These are phyloP conservation scores for Zaprionus gabonicus DNA, from an alignment of 1,140 invertebrate species.

Conservation along the genomic window DNA sequence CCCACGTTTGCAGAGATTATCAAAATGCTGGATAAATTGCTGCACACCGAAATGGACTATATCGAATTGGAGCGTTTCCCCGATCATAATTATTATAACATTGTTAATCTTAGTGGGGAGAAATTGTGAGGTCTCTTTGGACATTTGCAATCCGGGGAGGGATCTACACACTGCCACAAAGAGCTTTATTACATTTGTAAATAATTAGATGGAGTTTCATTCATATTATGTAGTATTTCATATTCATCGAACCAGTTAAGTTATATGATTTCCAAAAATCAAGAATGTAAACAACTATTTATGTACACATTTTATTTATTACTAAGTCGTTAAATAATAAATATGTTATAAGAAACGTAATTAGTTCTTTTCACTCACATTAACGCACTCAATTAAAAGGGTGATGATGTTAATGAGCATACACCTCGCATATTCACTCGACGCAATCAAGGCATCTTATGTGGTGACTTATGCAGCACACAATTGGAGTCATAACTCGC, in stretches of 20 bases:
- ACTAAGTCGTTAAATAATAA: conserved; percentile 26
- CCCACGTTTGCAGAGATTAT: conserved; percentile 93
- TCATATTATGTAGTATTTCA: not conserved
- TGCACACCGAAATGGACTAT: conserved; percentile 95
- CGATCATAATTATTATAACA: conserved; percentile 97
- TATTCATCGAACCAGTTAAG: not conserved
- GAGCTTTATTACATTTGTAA: conserved; percentile 57
- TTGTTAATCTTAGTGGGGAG: conserved; percentile 93
- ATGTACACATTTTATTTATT: conserved; percentile 17
- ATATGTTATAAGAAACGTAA: conserved; percentile 12
- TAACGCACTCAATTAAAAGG: not conserved
- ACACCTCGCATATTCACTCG: not conserved
- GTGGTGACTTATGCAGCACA: not conserved
- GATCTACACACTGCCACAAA: conserved; percentile 53
- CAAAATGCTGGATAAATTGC: conserved; percentile 90
- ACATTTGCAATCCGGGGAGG: not conserved
- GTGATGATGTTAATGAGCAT: not conserved
- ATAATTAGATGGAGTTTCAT: conserved; percentile 1
- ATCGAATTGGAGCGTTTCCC: conserved; percentile 96
- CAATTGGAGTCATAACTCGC: not conserved
- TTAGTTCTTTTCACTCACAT: not conserved
- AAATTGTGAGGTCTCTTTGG: conserved; percentile 87
- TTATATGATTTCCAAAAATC: not conserved
- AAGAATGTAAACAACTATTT: conserved; percentile 17
- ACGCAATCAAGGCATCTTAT: not conserved